Percentiles rank a stretch among this genome's conserved stretches.
phyloP scores from a whole-genome alignment of 2,113 vertebrate genomes.

The Diadophis punctatus region DNA sequence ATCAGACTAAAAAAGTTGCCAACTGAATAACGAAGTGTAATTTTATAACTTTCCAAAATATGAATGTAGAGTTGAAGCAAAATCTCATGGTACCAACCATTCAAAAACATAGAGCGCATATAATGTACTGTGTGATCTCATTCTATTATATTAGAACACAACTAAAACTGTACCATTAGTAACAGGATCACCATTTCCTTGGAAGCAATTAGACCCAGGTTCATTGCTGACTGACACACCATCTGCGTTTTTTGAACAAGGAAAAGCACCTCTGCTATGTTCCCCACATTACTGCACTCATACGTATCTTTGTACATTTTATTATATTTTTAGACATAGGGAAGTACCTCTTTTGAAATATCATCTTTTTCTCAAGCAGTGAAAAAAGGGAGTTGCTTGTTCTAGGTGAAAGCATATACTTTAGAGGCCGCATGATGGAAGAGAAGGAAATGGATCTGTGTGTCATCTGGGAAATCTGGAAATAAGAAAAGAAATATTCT shows the following conservation, averaged over 20 bases:
- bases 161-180: slow-evolving; percentile 13
- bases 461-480: neutral
- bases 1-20: neutral
- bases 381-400: neutral
- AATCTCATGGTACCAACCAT: neutral
- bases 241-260: neutral
- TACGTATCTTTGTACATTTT: neutral
- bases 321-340: neutral
- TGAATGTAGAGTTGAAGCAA: neutral
- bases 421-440: neutral
- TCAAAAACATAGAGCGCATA: neutral
- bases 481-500: neutral
- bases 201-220: slow-evolving; percentile 11
- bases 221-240: slow-evolving; percentile 13
- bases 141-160: slow-evolving; percentile 19
- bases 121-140: slow-evolving; percentile 11
- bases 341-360: slow-evolving; percentile 14
- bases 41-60: slow-evolving; percentile 7
- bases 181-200: slow-evolving; percentile 14
- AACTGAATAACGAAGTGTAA: neutral
- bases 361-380: neutral
- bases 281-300: neutral
- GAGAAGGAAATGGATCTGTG: rapidly evolving
- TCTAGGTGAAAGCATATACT: neutral
- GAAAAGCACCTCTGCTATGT: neutral